A percentile compares a stretch with the other conserved stretches of the same genome.
phyloP scores from a whole-genome alignment of 2,113 vertebrate species.

The Amphilophus citrinellus region DNA sequence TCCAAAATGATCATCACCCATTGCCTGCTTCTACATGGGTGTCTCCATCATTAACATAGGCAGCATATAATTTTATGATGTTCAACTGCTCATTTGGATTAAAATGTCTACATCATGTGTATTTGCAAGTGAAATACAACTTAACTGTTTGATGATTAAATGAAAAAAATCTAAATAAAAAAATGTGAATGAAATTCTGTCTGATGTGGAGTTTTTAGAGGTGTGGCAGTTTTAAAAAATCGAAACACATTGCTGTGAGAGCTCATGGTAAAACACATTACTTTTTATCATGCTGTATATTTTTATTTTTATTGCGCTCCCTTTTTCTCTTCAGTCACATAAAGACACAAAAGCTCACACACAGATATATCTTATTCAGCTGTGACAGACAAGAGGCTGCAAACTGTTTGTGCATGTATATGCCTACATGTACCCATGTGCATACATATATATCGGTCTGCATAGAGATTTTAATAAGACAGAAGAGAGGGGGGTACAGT shows the following conservation, averaged over 20 bases:
- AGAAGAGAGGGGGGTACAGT: slow-evolving; percentile 72
- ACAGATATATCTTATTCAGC: slow-evolving; percentile 20
- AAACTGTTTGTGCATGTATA: slow-evolving; percentile 29
- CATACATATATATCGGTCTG: slow-evolving; percentile 56
- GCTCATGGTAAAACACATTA: not conserved
- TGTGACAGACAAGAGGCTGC: slow-evolving; percentile 31
- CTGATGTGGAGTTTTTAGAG: slow-evolving; percentile 41
- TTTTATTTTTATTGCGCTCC: slow-evolving; percentile 1
- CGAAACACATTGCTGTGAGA: not conserved
- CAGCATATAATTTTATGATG: slow-evolving; percentile 45
- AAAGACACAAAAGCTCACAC: slow-evolving; percentile 11
- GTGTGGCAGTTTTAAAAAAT: not conserved
- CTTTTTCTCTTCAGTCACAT: not conserved
- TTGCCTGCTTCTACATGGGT: slow-evolving; percentile 38
- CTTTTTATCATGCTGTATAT: slow-evolving; percentile 23
- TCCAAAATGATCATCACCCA: slow-evolving; percentile 58
- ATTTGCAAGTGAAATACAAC: slow-evolving; percentile 20
- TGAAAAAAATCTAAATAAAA: slow-evolving; percentile 55
- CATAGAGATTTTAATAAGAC: slow-evolving; percentile 65
- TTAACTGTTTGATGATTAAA: slow-evolving; percentile 49
- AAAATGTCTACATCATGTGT: slow-evolving; percentile 44
- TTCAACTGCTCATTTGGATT: slow-evolving; percentile 54
- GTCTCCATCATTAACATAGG: slow-evolving; percentile 54
- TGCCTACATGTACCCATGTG: slow-evolving; percentile 35
- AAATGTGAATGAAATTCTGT: slow-evolving; percentile 47